Evolutionary conservation across 1,140 invertebrate genomes (phyloP).

Genomic region (Drosophila cardini): DNA sequence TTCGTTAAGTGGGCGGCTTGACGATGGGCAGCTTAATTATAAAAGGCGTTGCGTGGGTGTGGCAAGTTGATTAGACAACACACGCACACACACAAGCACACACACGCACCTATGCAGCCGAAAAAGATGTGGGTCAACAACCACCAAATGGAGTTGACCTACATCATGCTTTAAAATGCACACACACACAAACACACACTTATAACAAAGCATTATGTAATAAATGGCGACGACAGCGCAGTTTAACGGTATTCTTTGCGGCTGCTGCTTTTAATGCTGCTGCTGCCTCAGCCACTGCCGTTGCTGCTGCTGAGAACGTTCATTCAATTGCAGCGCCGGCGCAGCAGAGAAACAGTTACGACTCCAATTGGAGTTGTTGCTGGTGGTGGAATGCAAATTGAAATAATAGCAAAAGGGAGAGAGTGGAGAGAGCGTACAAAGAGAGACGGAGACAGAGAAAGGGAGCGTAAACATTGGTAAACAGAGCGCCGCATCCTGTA

Average conservation of each 20-base stretch:
- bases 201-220: constrained; percentile 67
- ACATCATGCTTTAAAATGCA: constrained; percentile 75
- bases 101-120: constrained; percentile 40
- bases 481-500: constrained; percentile 46
- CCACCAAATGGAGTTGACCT: constrained; percentile 80
- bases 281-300: too few species aligned
- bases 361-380: constrained; percentile 74
- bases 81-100: constrained; percentile 34
- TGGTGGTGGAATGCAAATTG: constrained; percentile 48
- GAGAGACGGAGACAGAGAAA: neutral
- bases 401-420: neutral
- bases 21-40: constrained; percentile 40
- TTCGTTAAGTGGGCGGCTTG: constrained; percentile 11
- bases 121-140: constrained; percentile 81
- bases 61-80: constrained; percentile 47
- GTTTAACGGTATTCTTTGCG: constrained; percentile 69
- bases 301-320: constrained; percentile 33
- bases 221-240: constrained; percentile 51
- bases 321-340: constrained; percentile 67
- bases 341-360: constrained; percentile 56
- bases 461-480: constrained; percentile 25
- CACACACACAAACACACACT: constrained; percentile 34
- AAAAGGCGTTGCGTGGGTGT: constrained; percentile 51
- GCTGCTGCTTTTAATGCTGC: too few species aligned
- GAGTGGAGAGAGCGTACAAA: neutral